Conservation (phyloP, 2,888 invertebrate species). For the Balanococcus diminutus region DNA sequence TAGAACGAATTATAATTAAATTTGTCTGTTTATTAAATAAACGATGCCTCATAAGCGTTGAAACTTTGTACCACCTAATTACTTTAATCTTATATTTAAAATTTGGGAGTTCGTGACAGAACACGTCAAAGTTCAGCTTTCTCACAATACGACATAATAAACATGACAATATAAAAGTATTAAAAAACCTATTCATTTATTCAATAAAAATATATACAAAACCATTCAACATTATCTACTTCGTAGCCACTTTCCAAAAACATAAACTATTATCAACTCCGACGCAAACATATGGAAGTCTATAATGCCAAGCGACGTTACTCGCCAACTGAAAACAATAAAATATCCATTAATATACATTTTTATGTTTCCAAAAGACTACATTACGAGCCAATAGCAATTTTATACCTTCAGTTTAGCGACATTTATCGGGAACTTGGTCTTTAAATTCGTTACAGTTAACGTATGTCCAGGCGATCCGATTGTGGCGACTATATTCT, state of each 20-base stretch:
- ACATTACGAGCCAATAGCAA: not conserved
- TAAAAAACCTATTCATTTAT: not conserved
- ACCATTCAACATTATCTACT: not conserved
- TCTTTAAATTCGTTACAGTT: constrained; percentile 69
- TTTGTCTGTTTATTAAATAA: not conserved
- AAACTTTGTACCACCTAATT: not conserved
- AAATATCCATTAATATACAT: constrained; percentile 13
- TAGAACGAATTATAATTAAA: not conserved
- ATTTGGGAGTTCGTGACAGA: not conserved
- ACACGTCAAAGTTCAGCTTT: not conserved
- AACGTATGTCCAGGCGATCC: constrained; percentile 69
- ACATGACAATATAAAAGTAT: not conserved
- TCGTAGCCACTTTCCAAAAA: constrained; percentile 57
- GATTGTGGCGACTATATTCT: constrained; percentile 70
- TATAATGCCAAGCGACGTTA: constrained; percentile 58
- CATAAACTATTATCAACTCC: constrained; percentile 58
- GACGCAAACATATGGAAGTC: constrained; percentile 58
- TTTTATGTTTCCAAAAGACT: not conserved
- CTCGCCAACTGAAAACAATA: constrained; percentile 57
- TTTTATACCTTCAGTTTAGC: constrained; percentile 60
- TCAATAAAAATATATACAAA: not conserved
- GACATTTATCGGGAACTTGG: constrained; percentile 66
- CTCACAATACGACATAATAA: not conserved
- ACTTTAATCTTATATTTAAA: not conserved
- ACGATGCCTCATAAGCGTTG: not conserved